These are phyloP conservation scores for Pygoscelis antarcticus DNA, from an alignment of 2,113 vertebrate species.

Conservation along the genomic window DNA sequence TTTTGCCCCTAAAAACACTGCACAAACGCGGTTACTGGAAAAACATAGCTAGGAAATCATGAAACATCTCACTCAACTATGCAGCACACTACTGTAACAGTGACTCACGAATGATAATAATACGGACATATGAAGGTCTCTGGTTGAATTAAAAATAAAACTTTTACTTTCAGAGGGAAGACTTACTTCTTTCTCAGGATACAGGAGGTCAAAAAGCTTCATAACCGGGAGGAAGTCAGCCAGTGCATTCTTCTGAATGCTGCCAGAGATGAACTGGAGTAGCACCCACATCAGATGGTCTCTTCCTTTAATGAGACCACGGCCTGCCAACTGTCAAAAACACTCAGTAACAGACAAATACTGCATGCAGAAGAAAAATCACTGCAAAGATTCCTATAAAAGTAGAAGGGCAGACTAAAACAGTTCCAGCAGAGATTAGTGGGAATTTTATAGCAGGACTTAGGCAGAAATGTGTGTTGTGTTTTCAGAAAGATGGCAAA, in stretches of 20 bases:
- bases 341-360: constrained; percentile 10
- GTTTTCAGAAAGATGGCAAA: neutral
- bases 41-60: neutral
- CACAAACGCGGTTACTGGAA: neutral
- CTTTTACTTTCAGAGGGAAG: neutral
- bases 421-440: neutral
- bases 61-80: neutral
- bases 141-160: neutral
- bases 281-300: constrained; percentile 99
- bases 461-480: accelerated
- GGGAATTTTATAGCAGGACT: neutral
- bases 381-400: neutral
- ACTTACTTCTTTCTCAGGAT: constrained; percentile 97
- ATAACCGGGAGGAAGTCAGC: constrained; percentile 98
- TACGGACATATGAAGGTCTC: neutral
- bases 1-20: neutral
- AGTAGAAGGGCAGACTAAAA: neutral
- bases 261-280: constrained; percentile 97
- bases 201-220: constrained; percentile 98
- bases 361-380: neutral
- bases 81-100: neutral
- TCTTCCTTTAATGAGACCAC: constrained; percentile 97
- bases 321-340: constrained; percentile 89
- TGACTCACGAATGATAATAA: neutral
- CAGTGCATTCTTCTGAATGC: constrained; percentile 97